phyloP scores from a whole-genome alignment of 53 echinoderm and acorn worm genomes.

The Luidia sarsii region DNA sequence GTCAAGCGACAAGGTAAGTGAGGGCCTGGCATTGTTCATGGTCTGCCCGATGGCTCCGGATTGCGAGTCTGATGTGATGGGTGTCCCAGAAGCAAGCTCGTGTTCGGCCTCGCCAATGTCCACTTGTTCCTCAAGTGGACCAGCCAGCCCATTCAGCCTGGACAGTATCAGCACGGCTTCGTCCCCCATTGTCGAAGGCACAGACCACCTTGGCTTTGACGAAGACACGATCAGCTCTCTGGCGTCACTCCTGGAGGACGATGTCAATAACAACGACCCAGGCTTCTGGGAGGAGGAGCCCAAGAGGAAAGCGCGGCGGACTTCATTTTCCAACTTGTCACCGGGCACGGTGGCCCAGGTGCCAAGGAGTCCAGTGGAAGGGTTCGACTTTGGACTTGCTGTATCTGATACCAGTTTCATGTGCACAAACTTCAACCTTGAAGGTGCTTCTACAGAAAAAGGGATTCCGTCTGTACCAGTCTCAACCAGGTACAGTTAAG shows the following conservation, averaged over 20 bases:
- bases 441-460: slow-evolving; percentile 43
- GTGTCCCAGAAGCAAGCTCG: slow-evolving; percentile 17
- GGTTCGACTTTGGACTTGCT: slow-evolving; percentile 60
- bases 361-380: slow-evolving; percentile 26
- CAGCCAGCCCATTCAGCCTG: slow-evolving; percentile 42
- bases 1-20: slow-evolving; percentile 60
- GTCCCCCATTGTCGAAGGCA: slow-evolving; percentile 32
- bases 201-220: slow-evolving; percentile 60
- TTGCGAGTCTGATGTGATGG: slow-evolving; percentile 14
- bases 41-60: slow-evolving; percentile 29
- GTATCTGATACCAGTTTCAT: slow-evolving; percentile 45
- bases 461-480: slow-evolving; percentile 42
- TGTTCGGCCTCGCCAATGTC: slow-evolving; percentile 52
- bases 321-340: slow-evolving; percentile 37
- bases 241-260: slow-evolving; percentile 79
- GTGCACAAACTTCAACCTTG: slow-evolving; percentile 51
- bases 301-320: slow-evolving; percentile 53
- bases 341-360: slow-evolving; percentile 51
- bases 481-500: slow-evolving; percentile 52
- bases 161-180: slow-evolving; percentile 25
- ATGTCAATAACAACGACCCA: slow-evolving; percentile 54
- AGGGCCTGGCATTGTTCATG: slow-evolving; percentile 38
- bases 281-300: slow-evolving; percentile 42
- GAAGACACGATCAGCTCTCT: slow-evolving; percentile 85
- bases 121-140: slow-evolving; percentile 33